These are phyloP conservation scores for Psilopsiagon aymara DNA, from an alignment of 2,113 vertebrate species.

Conservation along the genomic window DNA sequence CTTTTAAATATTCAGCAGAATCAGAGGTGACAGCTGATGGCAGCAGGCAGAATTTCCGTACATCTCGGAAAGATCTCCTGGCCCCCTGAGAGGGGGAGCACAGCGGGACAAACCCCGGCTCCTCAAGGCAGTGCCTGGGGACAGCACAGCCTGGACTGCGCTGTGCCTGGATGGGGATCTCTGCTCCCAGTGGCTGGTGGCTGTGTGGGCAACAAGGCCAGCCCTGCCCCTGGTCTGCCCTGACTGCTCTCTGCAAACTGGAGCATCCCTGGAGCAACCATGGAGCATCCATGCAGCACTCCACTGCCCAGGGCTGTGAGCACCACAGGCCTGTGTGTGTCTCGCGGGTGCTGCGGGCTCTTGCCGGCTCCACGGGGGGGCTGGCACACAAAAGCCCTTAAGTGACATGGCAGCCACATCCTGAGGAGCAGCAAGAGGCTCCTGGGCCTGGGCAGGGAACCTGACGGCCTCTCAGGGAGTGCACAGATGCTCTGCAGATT, in stretches of 20 bases:
- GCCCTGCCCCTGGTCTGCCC: background rate
- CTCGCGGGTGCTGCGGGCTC: accelerated
- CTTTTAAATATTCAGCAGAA: slow-evolving; percentile 68
- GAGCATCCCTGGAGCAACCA: background rate
- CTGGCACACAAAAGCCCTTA: background rate
- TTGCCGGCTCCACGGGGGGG: accelerated
- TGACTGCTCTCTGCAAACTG: background rate
- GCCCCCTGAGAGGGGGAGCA: slow-evolving; percentile 8
- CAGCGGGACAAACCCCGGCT: background rate
- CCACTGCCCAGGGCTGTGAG: accelerated
- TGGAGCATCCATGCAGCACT: background rate
- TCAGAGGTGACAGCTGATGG: slow-evolving; percentile 61
- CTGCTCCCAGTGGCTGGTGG: background rate
- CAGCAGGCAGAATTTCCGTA: slow-evolving; percentile 43
- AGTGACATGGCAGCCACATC: background rate
- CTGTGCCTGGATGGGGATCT: accelerated
- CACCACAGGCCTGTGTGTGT: background rate
- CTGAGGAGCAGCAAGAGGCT: background rate
- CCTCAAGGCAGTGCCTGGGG: background rate
- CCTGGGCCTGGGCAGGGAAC: accelerated
- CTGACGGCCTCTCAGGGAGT: background rate
- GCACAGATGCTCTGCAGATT: background rate
- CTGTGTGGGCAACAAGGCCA: background rate
- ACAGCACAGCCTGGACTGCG: accelerated
- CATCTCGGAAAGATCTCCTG: background rate